Conservation (phyloP, 2,888 invertebrate genomes). For the Noctua janthe region DNA sequence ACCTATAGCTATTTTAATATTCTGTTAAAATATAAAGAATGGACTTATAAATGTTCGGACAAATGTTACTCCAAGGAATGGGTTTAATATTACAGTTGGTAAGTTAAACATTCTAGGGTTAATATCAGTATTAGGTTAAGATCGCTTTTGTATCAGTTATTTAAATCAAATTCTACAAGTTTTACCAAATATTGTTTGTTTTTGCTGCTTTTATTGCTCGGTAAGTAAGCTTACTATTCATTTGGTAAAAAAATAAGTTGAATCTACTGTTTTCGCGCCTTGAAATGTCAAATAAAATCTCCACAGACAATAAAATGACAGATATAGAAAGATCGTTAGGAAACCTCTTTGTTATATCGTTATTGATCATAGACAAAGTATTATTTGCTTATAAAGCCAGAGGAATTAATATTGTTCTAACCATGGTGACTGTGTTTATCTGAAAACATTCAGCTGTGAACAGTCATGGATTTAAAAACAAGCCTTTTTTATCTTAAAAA, state of each 20-base stretch:
- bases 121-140: slow-evolving; percentile 66
- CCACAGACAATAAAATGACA: slow-evolving; percentile 59
- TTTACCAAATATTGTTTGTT: slow-evolving; percentile 43
- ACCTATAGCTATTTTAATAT: slow-evolving; percentile 55
- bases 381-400: slow-evolving; percentile 60
- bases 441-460: slow-evolving; percentile 18
- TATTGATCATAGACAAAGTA: slow-evolving; percentile 34
- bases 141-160: slow-evolving; percentile 63
- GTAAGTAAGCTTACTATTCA: neutral
- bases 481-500: slow-evolving; percentile 27
- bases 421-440: slow-evolving; percentile 20
- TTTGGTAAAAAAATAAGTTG: slow-evolving; percentile 1
- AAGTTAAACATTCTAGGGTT: slow-evolving; percentile 63
- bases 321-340: slow-evolving; percentile 35
- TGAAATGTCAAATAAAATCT: slow-evolving; percentile 45
- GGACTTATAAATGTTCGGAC: slow-evolving; percentile 56
- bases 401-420: slow-evolving; percentile 56
- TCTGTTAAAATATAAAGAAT: slow-evolving; percentile 51
- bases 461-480: slow-evolving; percentile 14
- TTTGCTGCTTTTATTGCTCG: slow-evolving; percentile 48
- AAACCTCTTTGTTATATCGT: slow-evolving; percentile 38
- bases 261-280: slow-evolving; percentile 37
- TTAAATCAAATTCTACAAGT: slow-evolving; percentile 33
- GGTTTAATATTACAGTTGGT: slow-evolving; percentile 64
- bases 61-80: slow-evolving; percentile 59